Base-by-base conservation (phyloP, 2,888 invertebrate genomes). In the Drosophila recens region DNA sequence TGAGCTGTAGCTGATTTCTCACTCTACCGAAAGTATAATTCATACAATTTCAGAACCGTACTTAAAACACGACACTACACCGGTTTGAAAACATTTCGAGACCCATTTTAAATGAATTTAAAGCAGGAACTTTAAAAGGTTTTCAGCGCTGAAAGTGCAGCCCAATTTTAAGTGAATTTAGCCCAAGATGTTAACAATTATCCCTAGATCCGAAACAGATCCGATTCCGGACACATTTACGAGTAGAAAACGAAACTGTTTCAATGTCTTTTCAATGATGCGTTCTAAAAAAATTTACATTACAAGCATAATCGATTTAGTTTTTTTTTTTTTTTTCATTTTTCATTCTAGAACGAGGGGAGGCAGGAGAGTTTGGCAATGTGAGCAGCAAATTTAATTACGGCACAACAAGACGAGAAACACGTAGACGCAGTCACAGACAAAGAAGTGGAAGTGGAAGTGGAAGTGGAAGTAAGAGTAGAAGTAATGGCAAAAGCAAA, bases 371-470 rank as follows among this genome's bases (percentile, higher is more conserved):
- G 10, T 43, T 38, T 6, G 4, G 4, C 36, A 34, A 11, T 15
- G 54, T 36, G 45, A 10, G 62, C 69, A 65, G 72, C 69, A 81
- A 85, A 83, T 82, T 83, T 81, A 83, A 85, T 83, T 81, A 83
- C 83, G 67, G 72, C 80, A 71, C 74, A 77, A 66, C 43, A 8
- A 69, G 68, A 42, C 42, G 36, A 57, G 38, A 36, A 42, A 36
- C 23, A 67, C 45, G 45, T 46, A 49, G 64, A 58, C 17, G n/a
- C 56, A 68, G 59, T 63, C 46, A 23, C 34, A 67, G 56, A 52
- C 57, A 63, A 65, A 49, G 57, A 56, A 43, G 51, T 20, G 27
- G 53, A 23, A 67, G 30, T 30, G 8, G 30, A 30, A 30, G 23
- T 23, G 4, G n/a, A n/a, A n/a, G n/a, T n/a, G 17, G 23, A 23